Conservation (phyloP, 2,113 vertebrate genomes). For the Rutilus rutilus region DNA sequence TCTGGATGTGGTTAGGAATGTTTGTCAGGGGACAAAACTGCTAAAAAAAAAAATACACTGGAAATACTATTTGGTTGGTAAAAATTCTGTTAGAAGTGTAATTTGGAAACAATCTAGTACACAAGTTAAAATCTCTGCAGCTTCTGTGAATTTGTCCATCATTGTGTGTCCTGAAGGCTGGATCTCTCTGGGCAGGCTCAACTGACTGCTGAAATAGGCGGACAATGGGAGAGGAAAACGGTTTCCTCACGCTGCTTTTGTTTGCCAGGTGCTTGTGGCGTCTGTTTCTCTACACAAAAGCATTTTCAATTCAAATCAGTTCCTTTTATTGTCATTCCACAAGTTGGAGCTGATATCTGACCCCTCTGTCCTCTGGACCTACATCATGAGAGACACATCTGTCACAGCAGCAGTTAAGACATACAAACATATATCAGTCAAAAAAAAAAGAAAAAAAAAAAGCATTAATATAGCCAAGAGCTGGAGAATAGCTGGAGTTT, state of each 20-base stretch:
- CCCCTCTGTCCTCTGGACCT: constrained; percentile 11
- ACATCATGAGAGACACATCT: not conserved
- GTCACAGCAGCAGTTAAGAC: constrained; percentile 22
- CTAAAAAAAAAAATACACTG: not conserved
- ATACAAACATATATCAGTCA: not conserved
- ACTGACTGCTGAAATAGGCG: constrained; percentile 34
- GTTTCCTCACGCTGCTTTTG: constrained; percentile 33
- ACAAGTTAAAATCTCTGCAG: not conserved
- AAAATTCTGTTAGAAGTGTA: not conserved
- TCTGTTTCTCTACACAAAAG: constrained; percentile 36
- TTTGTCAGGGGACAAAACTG: not conserved
- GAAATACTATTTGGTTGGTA: not conserved
- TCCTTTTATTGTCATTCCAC: constrained; percentile 7
- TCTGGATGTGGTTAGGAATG: constrained; percentile 15
- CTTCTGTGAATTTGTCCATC: not conserved
- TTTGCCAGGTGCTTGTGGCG: not conserved
- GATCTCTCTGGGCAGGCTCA: constrained; percentile 1
- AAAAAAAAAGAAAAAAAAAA: not conserved
- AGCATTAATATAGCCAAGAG: not conserved
- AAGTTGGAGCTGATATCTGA: constrained; percentile 6
- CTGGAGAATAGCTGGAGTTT: not conserved
- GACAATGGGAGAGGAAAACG: constrained; percentile 43
- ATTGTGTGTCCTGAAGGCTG: not conserved
- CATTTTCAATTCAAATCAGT: constrained; percentile 18
- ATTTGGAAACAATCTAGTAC: not conserved